A percentile compares a stretch with the other conserved stretches of the same genome.
phyloP scores from a whole-genome alignment of 1,140 invertebrate species.

The Drosophila repleta region DNA sequence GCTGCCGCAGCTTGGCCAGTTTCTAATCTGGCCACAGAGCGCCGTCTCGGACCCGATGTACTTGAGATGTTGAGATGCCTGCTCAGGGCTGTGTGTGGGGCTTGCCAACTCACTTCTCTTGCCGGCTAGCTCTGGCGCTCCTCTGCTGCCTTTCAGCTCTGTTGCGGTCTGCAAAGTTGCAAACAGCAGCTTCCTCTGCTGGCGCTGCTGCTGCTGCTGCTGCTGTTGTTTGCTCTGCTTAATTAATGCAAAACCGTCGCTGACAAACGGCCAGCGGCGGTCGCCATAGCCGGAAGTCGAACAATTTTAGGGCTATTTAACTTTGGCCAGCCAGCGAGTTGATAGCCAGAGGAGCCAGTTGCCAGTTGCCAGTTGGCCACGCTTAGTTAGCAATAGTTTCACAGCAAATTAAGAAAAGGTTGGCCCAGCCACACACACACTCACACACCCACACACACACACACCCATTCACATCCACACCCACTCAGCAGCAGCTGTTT shows the following conservation, averaged over 20 bases:
- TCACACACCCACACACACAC: constrained; percentile 6
- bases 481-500: constrained; percentile 37
- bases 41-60: too few species aligned
- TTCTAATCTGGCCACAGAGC: too few species aligned
- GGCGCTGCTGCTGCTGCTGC: background rate
- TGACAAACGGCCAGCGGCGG: constrained; percentile 71
- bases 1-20: too few species aligned
- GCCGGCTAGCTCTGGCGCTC: background rate
- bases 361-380: constrained; percentile 33
- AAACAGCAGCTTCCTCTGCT: constrained; percentile 9
- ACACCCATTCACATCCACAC: constrained; percentile 2
- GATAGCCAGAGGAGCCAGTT: constrained; percentile 31
- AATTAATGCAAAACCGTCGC: constrained; percentile 61
- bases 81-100: background rate
- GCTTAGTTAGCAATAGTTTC: constrained; percentile 79
- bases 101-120: background rate
- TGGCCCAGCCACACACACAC: constrained; percentile 47
- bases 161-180: constrained; percentile 23
- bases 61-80: background rate
- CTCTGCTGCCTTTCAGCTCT: constrained; percentile 8
- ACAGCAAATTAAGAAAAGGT: constrained; percentile 83
- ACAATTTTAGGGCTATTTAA: constrained; percentile 68
- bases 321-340: constrained; percentile 33
- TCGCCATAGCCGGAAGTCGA: constrained; percentile 63
- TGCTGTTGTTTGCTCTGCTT: constrained; percentile 37